Evolutionary conservation across 37 sponge, comb jelly and placozoan species (phyloP), one percentile per base, ranked within the genome.

Genomic region (Tethya wilhelma): DNA sequence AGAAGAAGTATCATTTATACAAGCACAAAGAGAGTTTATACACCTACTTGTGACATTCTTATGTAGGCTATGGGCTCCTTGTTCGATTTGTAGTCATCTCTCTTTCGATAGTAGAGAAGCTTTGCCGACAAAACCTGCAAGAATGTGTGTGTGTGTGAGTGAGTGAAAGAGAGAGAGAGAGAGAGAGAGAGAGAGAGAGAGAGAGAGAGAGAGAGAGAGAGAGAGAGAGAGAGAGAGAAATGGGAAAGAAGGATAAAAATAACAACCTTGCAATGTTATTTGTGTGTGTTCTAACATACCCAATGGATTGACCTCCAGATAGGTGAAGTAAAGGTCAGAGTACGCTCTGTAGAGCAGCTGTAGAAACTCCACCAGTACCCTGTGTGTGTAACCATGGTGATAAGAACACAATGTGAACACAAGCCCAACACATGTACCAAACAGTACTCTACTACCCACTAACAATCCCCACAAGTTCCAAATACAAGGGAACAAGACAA

Each of bases 301-400:
- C 49, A 96, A 55, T 19, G 98, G 98, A 76, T 98, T 98, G 59
- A 98, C 90, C 82, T 98, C 98, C 58, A 98, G 85, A 55, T 95
- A 90, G 41, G 98, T 93, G 84, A 98, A 98, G 81, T 87, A 93
- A 42, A 98, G 94, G 39, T 98, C 94, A 45, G 73, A 74, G 79
- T 92, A 98, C 5, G 84, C 87, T 36, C 57, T 85, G 79, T 91
- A 95, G 30, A 98, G 87, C 25, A 88, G 77, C 64, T 71, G 46
- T 25, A 95, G 43, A 64, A 90, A 98, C 44, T 88, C 78, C 44
- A 89, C 89, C 64, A 98, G 69, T 0, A 84, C 72, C 20, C 85
- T 85, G 70, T 2, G 44, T 8, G n/a, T n/a, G n/a, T n/a, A n/a
- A n/a, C n/a, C n/a, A n/a, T n/a, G n/a, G n/a, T n/a, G n/a, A n/a